Percentiles rank a stretch among this genome's conserved stretches.
phyloP scores from a whole-genome alignment of 2,797 vertebrate species.

The Girardinus metallicus region DNA sequence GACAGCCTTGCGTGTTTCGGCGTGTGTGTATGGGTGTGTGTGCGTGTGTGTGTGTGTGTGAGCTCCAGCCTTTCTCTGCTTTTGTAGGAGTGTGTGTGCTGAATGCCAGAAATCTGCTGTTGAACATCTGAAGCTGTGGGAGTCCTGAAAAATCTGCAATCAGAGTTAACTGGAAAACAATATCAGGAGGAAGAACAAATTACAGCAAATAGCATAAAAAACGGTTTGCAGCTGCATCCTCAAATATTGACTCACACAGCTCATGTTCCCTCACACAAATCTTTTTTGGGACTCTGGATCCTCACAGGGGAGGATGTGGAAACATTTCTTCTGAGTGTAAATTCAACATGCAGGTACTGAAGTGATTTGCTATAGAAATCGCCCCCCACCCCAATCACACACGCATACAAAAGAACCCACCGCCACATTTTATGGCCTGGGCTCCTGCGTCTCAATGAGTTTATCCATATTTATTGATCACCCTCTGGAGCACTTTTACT shows the following conservation, averaged over 20 bases:
- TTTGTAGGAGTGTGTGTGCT: not conserved
- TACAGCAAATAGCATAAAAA: constrained; percentile 27
- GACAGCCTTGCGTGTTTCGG: constrained; percentile 11
- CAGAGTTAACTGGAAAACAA: constrained; percentile 17
- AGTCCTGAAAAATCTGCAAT: constrained; percentile 7
- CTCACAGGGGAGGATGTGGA: constrained; percentile 4
- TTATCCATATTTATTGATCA: constrained; percentile 63
- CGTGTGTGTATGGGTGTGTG: not conserved
- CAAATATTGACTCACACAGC: constrained; percentile 27
- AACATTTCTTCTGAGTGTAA: constrained; percentile 13
- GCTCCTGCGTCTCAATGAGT: constrained; percentile 48
- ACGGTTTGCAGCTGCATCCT: constrained; percentile 23
- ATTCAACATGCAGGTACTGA: constrained; percentile 10
- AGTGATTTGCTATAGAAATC: constrained; percentile 24
- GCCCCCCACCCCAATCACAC: too few relatives aligned
- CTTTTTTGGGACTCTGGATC: constrained; percentile 17
- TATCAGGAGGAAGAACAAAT: constrained; percentile 22
- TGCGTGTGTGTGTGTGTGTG: not conserved
- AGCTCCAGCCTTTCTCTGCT: constrained; percentile 1
- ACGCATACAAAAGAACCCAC: not conserved
- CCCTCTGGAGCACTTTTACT: constrained; percentile 29
- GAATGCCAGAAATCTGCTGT: not conserved
- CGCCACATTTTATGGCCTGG: constrained; percentile 21
- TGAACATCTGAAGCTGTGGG: not conserved
- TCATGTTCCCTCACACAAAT: constrained; percentile 12